Evolutionary conservation across 1,140 invertebrate species (phyloP), one percentile per base, ranked within the genome.

Genomic region (Pantala flavescens): DNA sequence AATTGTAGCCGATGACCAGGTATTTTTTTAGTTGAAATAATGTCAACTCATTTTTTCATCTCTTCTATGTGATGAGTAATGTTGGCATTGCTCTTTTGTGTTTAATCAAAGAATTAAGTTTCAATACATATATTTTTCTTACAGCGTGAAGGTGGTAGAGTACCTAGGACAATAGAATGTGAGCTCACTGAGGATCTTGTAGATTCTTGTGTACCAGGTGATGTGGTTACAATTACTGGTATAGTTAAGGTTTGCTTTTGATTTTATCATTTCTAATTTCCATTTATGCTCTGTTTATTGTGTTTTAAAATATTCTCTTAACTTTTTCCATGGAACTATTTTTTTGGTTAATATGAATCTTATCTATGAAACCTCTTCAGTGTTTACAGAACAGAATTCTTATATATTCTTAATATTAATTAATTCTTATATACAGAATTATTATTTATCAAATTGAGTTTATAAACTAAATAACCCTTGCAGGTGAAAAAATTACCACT

Each of bases 131-230:
- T 81, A 43, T 43, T 49, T 21, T 74, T 23, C 70, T 77, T 83
- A 74, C 77, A 89, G 87, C 86, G 87, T 76, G 87, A 90, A 78
- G 87, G 85, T 77, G 94, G 93, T 23, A 86, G 91, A 76, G 90
- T 95, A 77, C 94, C 94, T n/a, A 83, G 91, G 78, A 91, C 90
- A 76, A 84, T 97, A 43, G 95, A 98, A 82, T 91, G 95, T 81
- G 93, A 96, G 83, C 83, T 98, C 24, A 87, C 88, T 24, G 88
- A 91, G 78, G 93, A 97, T 85, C 84, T 98, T 71, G 92, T 96
- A n/a, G 91, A 94, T 78, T 85, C 85, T 21, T 95, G 94, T 79
- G 88, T 91, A 76, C 93, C 95, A 24, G 97, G 96, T 11, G 94
- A 98, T 85, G 89, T 94, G 79, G 87, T 98, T 0, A 92, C 90